Percentiles rank a stretch among this genome's conserved stretches.
These are phyloP conservation scores for Octonoba sinensis DNA, from an alignment of 2,888 invertebrate genomes.

Conservation along the genomic window DNA sequence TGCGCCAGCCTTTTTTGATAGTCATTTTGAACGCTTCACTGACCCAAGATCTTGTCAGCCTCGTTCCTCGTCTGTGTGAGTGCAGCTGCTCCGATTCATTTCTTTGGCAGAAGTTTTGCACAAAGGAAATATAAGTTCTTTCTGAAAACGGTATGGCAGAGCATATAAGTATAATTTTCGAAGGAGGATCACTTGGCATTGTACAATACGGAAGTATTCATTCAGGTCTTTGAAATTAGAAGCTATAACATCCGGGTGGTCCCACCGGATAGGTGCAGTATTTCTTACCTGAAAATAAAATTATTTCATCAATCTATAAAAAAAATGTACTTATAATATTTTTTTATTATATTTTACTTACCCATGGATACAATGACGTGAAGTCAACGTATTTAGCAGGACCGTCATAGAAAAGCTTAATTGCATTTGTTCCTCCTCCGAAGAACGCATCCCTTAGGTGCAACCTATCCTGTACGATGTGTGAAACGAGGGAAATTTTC, in stretches of 20 bases:
- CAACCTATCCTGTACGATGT: too few relatives aligned
- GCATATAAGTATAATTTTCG: constrained; percentile 6
- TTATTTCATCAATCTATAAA: too few relatives aligned
- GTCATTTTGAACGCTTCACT: constrained; percentile 67
- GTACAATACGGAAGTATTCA: constrained; percentile 67
- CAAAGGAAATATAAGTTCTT: constrained; percentile 67
- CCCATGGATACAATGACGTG: too few relatives aligned
- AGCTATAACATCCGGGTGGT: constrained; percentile 62
- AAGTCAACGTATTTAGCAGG: too few relatives aligned
- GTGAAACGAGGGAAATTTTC: too few relatives aligned
- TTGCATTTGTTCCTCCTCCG: too few relatives aligned
- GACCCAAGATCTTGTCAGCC: constrained; percentile 67
- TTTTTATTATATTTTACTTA: too few relatives aligned
- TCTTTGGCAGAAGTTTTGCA: constrained; percentile 66
- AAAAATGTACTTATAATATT: too few relatives aligned
- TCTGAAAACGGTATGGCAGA: constrained; percentile 34
- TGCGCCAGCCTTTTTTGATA: constrained; percentile 67
- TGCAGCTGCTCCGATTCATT: constrained; percentile 65
- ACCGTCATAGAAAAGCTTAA: too few relatives aligned
- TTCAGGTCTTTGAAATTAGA: constrained; percentile 65
- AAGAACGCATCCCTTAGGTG: too few relatives aligned
- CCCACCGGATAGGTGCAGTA: constrained; percentile 66
- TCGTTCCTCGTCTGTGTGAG: constrained; percentile 65
- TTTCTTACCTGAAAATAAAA: neutral
- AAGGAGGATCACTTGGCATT: constrained; percentile 67